Evolutionary conservation across 2,797 vertebrate species (phyloP).

Genomic region (Phalanger gymnotis): DNA sequence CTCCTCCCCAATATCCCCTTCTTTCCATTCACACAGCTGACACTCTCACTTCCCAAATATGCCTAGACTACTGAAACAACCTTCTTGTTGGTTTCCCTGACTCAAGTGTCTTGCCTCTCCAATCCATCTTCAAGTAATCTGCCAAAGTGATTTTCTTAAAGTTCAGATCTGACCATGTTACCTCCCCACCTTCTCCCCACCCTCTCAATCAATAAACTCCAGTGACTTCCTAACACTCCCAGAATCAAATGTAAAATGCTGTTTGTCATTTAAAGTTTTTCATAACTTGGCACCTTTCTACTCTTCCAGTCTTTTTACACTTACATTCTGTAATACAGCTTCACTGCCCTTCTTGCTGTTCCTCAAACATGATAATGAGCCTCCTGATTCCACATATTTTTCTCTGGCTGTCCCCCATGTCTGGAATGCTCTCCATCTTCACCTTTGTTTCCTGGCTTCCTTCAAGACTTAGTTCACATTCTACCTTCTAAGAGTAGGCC

Average conservation of each 20-base stretch:
- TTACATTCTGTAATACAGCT: background rate
- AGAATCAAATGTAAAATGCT: background rate
- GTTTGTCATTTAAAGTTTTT: background rate
- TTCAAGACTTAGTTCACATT: background rate
- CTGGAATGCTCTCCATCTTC: background rate
- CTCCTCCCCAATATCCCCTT: no score
- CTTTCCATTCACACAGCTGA: background rate
- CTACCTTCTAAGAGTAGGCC: background rate
- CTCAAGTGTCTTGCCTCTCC: background rate
- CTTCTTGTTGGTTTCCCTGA: background rate
- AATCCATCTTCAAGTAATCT: background rate
- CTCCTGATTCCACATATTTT: background rate
- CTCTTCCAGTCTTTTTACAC: background rate
- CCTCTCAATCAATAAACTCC: background rate
- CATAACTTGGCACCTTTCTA: background rate
- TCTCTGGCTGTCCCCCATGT: background rate
- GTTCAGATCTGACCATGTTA: background rate
- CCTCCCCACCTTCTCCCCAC: no score
- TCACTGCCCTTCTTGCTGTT: background rate
- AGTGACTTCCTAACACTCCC: background rate
- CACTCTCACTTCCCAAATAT: background rate
- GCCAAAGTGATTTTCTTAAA: background rate
- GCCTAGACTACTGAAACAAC: no score
- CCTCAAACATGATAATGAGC: background rate
- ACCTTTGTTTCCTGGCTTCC: background rate